These are phyloP conservation scores for Podarcis muralis DNA, from an alignment of 2,113 vertebrate species.

Conservation along the genomic window DNA sequence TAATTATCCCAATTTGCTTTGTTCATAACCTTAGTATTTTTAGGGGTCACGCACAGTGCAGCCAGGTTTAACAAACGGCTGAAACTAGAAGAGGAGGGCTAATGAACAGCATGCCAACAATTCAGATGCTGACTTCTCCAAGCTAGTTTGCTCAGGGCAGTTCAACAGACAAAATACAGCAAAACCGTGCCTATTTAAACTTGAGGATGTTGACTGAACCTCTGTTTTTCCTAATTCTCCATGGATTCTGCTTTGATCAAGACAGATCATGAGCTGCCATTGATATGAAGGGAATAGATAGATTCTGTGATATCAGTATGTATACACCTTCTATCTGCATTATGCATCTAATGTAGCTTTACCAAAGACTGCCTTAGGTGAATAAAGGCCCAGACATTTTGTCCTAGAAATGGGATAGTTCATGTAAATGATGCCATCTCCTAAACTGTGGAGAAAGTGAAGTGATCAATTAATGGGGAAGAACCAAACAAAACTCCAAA, in stretches of 20 bases:
- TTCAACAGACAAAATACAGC: neutral
- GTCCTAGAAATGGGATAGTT: neutral
- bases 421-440: neutral
- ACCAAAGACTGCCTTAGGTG: neutral
- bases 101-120: neutral
- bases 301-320: neutral
- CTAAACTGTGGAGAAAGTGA: neutral
- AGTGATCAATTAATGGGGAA: neutral
- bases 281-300: neutral
- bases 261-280: neutral
- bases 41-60: neutral
- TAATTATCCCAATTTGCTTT: slow-evolving; percentile 21
- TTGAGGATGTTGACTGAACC: neutral
- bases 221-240: neutral
- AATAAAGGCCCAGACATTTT: neutral
- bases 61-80: neutral
- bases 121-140: neutral
- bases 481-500: neutral
- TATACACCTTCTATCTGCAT: neutral
- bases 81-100: neutral
- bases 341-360: neutral
- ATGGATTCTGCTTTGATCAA: neutral
- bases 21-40: neutral
- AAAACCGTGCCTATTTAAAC: neutral
- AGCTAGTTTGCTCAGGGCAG: neutral